phyloP scores from a whole-genome alignment of 2,888 invertebrate species.

The Halictus quadricinctus region DNA sequence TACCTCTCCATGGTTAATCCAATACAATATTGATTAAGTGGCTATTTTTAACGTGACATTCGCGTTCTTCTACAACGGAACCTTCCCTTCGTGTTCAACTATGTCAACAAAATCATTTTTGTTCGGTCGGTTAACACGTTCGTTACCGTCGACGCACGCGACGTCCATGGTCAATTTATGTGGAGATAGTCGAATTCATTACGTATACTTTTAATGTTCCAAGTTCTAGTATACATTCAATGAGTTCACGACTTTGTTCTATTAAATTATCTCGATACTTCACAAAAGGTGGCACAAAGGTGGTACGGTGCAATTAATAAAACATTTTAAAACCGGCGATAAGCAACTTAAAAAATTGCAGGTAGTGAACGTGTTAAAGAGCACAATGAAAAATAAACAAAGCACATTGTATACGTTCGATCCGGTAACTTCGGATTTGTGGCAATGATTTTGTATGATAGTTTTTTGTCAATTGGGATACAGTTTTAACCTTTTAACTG shows the following conservation, averaged over 20 bases:
- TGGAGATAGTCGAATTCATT: neutral
- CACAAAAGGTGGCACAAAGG: no score
- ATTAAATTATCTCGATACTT: neutral
- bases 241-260: neutral
- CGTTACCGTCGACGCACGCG: neutral
- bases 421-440: neutral
- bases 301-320: neutral
- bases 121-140: neutral
- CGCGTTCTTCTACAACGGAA: no score
- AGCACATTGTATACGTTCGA: neutral
- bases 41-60: conserved; percentile 19
- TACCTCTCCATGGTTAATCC: conserved; percentile 89
- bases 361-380: neutral
- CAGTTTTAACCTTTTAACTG: neutral
- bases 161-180: neutral
- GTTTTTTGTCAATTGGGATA: neutral
- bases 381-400: neutral
- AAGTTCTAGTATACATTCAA: neutral
- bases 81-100: neutral
- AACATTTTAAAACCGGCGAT: neutral
- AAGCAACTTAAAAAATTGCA: no score
- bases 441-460: neutral
- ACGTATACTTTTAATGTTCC: neutral
- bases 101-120: neutral
- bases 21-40: conserved; percentile 46